These are phyloP conservation scores for Acleris cristana DNA, from an alignment of 2,888 invertebrate species.

Conservation along the genomic window DNA sequence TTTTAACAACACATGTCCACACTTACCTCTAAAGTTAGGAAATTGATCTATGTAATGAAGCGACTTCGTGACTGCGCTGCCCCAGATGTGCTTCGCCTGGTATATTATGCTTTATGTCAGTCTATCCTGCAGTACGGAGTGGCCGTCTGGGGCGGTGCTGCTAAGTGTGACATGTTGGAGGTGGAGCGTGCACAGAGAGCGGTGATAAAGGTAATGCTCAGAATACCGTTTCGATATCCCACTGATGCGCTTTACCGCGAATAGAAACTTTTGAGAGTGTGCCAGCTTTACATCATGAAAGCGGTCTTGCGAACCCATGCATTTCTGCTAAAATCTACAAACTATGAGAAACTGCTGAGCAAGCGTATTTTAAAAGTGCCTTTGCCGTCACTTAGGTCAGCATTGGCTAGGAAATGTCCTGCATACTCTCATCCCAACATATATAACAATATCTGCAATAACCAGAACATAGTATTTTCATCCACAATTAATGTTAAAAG, in stretches of 20 bases:
- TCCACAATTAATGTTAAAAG: no score
- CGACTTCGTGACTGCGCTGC: neutral
- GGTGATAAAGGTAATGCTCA: neutral
- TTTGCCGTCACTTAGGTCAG: no score
- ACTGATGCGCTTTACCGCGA: neutral
- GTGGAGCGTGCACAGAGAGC: constrained; percentile 1
- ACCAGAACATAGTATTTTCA: no score
- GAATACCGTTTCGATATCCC: neutral
- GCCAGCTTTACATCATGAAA: no score
- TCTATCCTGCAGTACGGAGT: constrained; percentile 4
- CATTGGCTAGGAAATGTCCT: no score
- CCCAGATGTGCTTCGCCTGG: neutral
- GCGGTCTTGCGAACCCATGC: no score
- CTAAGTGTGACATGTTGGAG: neutral
- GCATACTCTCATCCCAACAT: no score
- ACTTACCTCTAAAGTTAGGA: neutral
- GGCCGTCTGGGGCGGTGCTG: neutral
- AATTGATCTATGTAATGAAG: neutral
- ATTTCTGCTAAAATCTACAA: no score
- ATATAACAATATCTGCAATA: no score
- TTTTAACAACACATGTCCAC: no score
- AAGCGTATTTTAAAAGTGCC: no score
- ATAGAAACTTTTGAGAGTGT: neutral
- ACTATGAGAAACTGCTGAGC: no score
- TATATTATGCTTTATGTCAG: neutral